Base-by-base conservation (phyloP, 2,888 invertebrate species). In the Andrena bucephala region DNA sequence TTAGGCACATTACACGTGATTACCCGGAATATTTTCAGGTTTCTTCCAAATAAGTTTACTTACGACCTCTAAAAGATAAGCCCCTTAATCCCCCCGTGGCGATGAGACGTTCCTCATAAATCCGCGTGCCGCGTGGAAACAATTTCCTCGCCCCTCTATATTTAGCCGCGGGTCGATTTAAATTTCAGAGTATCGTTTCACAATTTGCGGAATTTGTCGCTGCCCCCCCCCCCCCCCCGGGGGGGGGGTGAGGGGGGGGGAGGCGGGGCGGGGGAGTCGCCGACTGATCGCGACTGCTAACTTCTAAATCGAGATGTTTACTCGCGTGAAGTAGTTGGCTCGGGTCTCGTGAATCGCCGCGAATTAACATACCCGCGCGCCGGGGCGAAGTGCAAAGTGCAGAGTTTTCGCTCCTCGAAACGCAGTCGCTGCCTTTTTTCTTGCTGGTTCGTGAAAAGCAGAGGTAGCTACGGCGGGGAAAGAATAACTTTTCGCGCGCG, bases 301-400 rank as follows among this genome's bases (percentile, higher is more conserved):
- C 60, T 71, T 80, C 52, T 72, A 54, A 66, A 72, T 72, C 66
- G 80, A 76, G 71, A 50, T 48, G 75, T 78, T 68, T 75, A 62
- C 60, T 42, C 75, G 36, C 27, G n/a, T 20, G 24, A 66, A 52
- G 72, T 31, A 13, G 33, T 59, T 69, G 36, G 63, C 42, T 48
- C 10, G 48, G 16, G 13, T 31, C 50, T 6, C 50, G n/a, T 42
- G 70, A 69, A 69, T 69, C 31, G 54, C 7, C 10, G 42, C 57
- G 54, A 57, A 65, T 79, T 79, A 79, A 76, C 77, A 75, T 67
- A 42, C n/a, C 48, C 24, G 68, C 33, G 68, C n/a, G 16, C 24
- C 2, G 42, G 70, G 42, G 50, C 71, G 29, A 63, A 63, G 71
- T 33, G 50, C 65, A 65, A 65, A 72, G 72, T 70, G 48, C 54